Evolutionary conservation across 2,113 vertebrate genomes (phyloP), one percentile per base, ranked within the genome.

Genomic region (Chionomys nivalis): DNA sequence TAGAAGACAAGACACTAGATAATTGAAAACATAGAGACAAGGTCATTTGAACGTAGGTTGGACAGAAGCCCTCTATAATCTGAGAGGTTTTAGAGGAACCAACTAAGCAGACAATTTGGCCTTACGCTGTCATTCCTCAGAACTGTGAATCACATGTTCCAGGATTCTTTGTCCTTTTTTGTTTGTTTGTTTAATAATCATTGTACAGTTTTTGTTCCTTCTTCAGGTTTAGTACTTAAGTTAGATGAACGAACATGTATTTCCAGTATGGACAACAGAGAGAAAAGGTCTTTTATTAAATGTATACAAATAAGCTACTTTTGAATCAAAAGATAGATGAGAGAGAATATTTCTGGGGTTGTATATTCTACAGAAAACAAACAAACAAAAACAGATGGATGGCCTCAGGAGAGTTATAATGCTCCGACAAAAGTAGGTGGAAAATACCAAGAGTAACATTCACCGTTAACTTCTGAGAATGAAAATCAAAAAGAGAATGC

Each of bases 11-110:
- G 16, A 36, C 3, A 63, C 1, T 9, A 75, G 3, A 63, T 3
- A n/a, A 24, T 0, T 0, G 0, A 33, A 2, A 63, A 31, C 23
- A 33, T 9, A 55, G 9, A 47, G 47, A 42, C 31, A 39, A 75
- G n/a, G 11, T 6, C 31, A 17, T 0, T 1, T n/a, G 72, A 44
- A 2, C 12, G 5, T 14, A 0, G 63, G 39, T 1, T 2, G 92
- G 44, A 73, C 28, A 5, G 9, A 5, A 14, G 8, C 9, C 7
- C 9, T 24, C 36, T 31, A 3, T 5, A 87, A 65, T 10, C 23
- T 70, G 3, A 89, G 47, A 90, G 5, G 26, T 7, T 17, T 33
- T 9, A 63, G 26, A 82, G 33, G 47, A 70, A 68, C 0, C n/a
- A 42, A 49, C 16, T 3, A 21, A 26, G 4, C 1, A 4, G 78